A percentile compares a stretch with the other conserved stretches of the same genome.
These are phyloP conservation scores for Chloroceryle amazona DNA, from an alignment of 2,797 vertebrate genomes.

Conservation along the genomic window DNA sequence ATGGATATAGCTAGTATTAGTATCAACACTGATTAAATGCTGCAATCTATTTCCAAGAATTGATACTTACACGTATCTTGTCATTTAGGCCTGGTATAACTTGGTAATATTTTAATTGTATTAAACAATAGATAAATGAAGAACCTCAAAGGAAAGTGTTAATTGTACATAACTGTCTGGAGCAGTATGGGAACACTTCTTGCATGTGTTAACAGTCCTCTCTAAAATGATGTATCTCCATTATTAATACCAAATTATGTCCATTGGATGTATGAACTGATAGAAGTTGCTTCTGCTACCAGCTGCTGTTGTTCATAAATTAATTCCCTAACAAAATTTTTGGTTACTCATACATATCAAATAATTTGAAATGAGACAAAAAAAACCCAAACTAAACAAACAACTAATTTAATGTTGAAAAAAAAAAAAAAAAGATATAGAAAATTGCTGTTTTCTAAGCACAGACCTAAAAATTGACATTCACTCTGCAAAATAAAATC, in stretches of 20 bases:
- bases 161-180: neutral
- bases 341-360: neutral
- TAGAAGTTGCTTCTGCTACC: neutral
- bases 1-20: neutral
- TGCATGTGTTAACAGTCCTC: neutral
- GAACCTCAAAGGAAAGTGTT: neutral
- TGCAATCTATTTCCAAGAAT: neutral
- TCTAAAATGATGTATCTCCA: neutral
- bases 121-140: neutral
- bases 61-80: neutral
- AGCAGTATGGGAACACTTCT: neutral
- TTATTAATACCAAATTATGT: neutral
- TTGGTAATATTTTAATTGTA: neutral
- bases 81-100: neutral
- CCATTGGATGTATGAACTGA: neutral
- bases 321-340: neutral
- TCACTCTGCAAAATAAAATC: neutral
- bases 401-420: neutral
- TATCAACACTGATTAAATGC: slow-evolving; percentile 10
- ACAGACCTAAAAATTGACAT: neutral
- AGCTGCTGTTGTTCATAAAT: neutral
- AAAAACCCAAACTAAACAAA: no score
- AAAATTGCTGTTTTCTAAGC: neutral
- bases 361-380: neutral
- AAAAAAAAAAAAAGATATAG: neutral